Evolutionary conservation across 2,888 invertebrate genomes (phyloP), one percentile per base, ranked within the genome.

Genomic region (Drosophila mimica): DNA sequence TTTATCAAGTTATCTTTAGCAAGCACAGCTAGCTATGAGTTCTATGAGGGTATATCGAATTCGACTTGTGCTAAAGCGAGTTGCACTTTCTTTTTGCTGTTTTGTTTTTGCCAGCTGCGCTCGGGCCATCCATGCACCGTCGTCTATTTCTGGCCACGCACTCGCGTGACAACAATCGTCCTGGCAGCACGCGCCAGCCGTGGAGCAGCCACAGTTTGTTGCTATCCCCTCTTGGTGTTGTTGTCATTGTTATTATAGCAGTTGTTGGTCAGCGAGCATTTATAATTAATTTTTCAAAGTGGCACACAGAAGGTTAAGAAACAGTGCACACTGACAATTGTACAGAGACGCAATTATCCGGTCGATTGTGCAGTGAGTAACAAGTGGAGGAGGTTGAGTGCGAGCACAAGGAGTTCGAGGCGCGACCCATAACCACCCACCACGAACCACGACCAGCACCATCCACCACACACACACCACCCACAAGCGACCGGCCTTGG

Each of bases 151-250:
- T 30, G 52, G 54, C 28, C 31, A 82, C 72, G 72, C 83, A 83
- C 75, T 84, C 83, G 83, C 81, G 73, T 81, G 67, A 68, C 74
- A 86, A 88, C 88, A 82, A 86, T 86, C 83, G 86, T 78, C 59
- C 81, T 66, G 77, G 38, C 61, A 54, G 53, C 70, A 81, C 76
- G 74, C 61, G 69, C 31, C 67, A 31, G 33, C 38, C 34, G 33
- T 52, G 28, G 30, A 43, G 20, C 31, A 11, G 38, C 38, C 15
- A 38, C 7, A 28, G 17, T 25, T 36, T 36, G 54, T 11, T 53
- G 53, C 17, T 54, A 17, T 54, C 6, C 17, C 25, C 17, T 54
- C 6, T 11, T 36, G 25, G 4, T 54, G 38, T 28, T 38, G 56
- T 38, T 56, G 36, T n/a, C 7, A 7, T 0, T 7, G 20, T 25